These are phyloP conservation scores for Arnoldichthys spilopterus DNA, from an alignment of 2,797 vertebrate genomes.

Conservation along the genomic window DNA sequence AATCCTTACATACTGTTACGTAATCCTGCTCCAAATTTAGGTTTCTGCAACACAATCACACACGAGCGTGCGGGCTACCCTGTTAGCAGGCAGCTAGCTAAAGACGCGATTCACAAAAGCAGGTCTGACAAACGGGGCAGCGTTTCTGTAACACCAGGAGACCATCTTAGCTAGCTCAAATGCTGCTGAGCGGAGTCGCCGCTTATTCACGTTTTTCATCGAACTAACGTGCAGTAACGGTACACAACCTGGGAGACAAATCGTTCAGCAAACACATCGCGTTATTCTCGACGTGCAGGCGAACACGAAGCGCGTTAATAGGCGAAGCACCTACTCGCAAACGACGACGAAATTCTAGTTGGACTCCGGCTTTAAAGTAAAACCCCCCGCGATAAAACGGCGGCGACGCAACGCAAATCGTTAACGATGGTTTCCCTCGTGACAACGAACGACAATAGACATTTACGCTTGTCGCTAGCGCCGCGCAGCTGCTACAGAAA, in stretches of 20 bases:
- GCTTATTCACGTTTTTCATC: neutral
- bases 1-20: no score
- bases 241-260: neutral
- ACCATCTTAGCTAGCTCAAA: neutral
- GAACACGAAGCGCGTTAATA: neutral
- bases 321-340: neutral
- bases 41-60: neutral
- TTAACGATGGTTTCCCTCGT: neutral
- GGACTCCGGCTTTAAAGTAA: neutral
- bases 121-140: neutral
- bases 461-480: neutral
- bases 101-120: neutral
- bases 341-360: neutral
- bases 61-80: neutral
- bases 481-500: neutral
- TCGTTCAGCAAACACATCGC: neutral
- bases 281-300: neutral
- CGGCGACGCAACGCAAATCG: no score
- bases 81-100: constrained; percentile 20
- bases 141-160: neutral
- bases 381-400: no score
- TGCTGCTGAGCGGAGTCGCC: neutral
- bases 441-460: neutral
- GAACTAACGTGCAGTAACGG: neutral
- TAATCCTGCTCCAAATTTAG: neutral